Base-by-base conservation (phyloP, 1,140 invertebrate genomes). In the Lasioglossum albipes region DNA sequence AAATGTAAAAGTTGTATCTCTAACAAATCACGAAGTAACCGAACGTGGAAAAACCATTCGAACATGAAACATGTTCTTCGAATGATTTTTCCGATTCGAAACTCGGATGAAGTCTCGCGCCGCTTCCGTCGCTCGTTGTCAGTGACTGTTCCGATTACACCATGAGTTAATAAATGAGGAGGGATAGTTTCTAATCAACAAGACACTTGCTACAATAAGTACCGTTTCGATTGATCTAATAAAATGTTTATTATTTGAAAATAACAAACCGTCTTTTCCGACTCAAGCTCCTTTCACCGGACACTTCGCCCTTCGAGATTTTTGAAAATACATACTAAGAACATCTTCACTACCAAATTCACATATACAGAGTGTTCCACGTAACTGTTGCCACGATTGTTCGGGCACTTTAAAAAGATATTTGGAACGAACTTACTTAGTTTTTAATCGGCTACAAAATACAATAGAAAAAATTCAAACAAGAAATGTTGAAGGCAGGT, bases 211-310 rank as follows among this genome's bases (percentile, higher is more conserved):
- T 81, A 62, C 75, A 68, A 75, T 84, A 84, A 84, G 2, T 75
- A 84, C 52, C 67, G 78, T 84, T 79, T 52, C 76, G 79, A 78
- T 67, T 84, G 70, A 79, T 84, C 75, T 68, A 84, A 84, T 84
- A 84, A 84, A 84, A 84, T 59, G 62, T 84, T 84, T 84, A 75
- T 84, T 84, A 78, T 16, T 36, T 22, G 45, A 78, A 78, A 42
- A 27, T 27, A 7, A 49, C 7, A 0, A 49, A 10, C 13, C 13
- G 9, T 13, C 45, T 49, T 49, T 9, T 12, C 6, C 16, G 52
- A 2, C 16, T 18, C 16, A 4, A 20, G 0, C 18, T 54, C 16
- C 52, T 54, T 54, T 16, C 16, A 54, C 52, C 18, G 13, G 3
- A 54, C 52, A 54, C 0, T 54, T 18, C 0, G 18, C 16, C 16